phyloP scores from a whole-genome alignment of 2,797 vertebrate genomes.

The Furcifer pardalis region DNA sequence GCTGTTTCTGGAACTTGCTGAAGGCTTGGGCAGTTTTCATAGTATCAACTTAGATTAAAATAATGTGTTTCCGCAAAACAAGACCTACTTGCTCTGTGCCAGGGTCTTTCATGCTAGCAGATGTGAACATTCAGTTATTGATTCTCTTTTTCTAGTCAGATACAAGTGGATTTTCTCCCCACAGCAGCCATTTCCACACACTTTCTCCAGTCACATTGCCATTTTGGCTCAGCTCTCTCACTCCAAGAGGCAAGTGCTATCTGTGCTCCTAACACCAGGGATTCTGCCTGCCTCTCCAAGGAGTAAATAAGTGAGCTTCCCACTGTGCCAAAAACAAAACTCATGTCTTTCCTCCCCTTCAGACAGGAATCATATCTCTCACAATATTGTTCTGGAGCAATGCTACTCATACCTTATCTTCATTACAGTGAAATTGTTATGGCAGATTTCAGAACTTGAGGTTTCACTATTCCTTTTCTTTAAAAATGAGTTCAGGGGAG shows the following conservation, averaged over 20 bases:
- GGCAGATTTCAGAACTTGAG: not conserved
- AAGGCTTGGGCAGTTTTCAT: not conserved
- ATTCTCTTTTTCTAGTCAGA: too few relatives aligned
- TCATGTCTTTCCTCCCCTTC: not conserved
- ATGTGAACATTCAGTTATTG: not conserved
- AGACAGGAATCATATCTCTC: not conserved
- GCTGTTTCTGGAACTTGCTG: not conserved
- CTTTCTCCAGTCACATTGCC: not conserved
- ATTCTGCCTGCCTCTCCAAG: not conserved
- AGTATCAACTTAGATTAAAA: not conserved
- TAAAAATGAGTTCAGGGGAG: not conserved
- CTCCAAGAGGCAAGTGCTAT: too few relatives aligned
- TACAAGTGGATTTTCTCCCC: not conserved
- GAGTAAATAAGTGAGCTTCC: not conserved
- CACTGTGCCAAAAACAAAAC: not conserved
- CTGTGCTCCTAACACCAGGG: not conserved
- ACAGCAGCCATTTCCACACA: too few relatives aligned
- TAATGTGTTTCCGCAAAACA: not conserved
- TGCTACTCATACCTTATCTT: not conserved
- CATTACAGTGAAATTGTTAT: slow-evolving; percentile 41
- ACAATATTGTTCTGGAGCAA: not conserved
- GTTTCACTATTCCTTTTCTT: slow-evolving; percentile 53
- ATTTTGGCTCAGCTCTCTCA: too few relatives aligned
- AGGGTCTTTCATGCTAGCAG: not conserved
- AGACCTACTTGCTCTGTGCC: too few relatives aligned